Base-by-base conservation (phyloP, 2,113 vertebrate species). In the Galemys pyrenaicus region DNA sequence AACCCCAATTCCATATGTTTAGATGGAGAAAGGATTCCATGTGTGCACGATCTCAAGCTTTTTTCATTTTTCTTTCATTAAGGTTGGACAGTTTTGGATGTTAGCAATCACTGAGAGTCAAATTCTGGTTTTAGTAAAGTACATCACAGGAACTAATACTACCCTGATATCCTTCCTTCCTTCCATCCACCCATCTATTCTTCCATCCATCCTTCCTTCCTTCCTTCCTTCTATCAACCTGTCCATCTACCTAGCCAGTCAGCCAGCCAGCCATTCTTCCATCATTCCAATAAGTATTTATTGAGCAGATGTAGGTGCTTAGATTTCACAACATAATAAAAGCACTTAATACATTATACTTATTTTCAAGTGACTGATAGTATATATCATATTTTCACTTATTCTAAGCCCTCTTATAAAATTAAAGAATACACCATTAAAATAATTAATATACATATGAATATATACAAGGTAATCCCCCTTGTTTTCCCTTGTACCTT, bases 101-200 rank as follows among this genome's bases (percentile, higher is more conserved):
- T 10, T 67, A 56, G 28, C n/a, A 77, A 37, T 32, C 24, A 28
- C 6, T 46, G 37, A 54, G 5, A 77, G 58, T 56, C 62, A 64
- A 75, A 49, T 71, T 37, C 54, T 44, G 22, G 28, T 28, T 64
- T 58, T 49, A 35, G 54, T 30, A 20, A 51, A 51, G 17, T 10
- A 12, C 3, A 7, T 4, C 9, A 0, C 22, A 68, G 68, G 16
- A 74, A 26, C 2, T 5, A 19, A 35, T 1, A 1, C 11, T 3
- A 1, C 22, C 13, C 13, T 49, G 13, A n/a, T 51, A 81, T 7
- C 4, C 39, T n/a, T 22, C 54, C 54, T 22, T 22, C 6, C 54
- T 56, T 22, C 54, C 54, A 19, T 12, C 54, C 54, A 24, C 20
- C 54, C 20, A 54, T 22, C 54, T 9, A 56, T 7, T 10, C 54